Evolutionary conservation across 2,888 invertebrate species (phyloP).

Genomic region (Deladenus siricidicola): DNA sequence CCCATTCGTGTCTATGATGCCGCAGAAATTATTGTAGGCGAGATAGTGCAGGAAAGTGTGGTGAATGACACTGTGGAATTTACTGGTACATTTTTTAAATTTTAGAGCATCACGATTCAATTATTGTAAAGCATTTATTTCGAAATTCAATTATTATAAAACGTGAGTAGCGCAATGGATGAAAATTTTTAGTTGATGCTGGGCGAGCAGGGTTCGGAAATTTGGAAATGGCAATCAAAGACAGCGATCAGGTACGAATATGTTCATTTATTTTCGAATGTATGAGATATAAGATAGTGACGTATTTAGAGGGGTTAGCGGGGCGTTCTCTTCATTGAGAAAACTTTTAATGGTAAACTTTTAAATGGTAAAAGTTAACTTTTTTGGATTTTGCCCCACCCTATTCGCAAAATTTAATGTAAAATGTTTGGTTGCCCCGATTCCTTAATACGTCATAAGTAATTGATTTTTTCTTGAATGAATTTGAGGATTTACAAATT

Average conservation of each 20-base stretch:
- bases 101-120: neutral
- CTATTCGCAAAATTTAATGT: neutral
- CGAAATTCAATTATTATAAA: neutral
- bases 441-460: neutral
- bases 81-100: conserved; percentile 32
- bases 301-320: neutral
- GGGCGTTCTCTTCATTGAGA: too few relatives aligned
- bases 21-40: conserved; percentile 82
- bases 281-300: too few relatives aligned
- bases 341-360: too few relatives aligned
- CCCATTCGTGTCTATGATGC: conserved; percentile 58
- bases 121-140: neutral
- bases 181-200: conserved; percentile 69
- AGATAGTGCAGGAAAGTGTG: conserved; percentile 78
- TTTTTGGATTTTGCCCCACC: neutral
- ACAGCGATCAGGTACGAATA: conserved; percentile 8
- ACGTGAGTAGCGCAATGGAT: neutral
- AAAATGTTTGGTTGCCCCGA: too few relatives aligned
- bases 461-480: neutral
- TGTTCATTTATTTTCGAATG: neutral
- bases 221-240: conserved; percentile 85
- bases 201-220: conserved; percentile 88
- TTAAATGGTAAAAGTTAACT: neutral
- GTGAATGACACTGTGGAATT: conserved; percentile 61
- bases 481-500: conserved; percentile 7